These are phyloP conservation scores for Drosophila ironensis DNA, from an alignment of 1,140 invertebrate genomes.

Conservation along the genomic window DNA sequence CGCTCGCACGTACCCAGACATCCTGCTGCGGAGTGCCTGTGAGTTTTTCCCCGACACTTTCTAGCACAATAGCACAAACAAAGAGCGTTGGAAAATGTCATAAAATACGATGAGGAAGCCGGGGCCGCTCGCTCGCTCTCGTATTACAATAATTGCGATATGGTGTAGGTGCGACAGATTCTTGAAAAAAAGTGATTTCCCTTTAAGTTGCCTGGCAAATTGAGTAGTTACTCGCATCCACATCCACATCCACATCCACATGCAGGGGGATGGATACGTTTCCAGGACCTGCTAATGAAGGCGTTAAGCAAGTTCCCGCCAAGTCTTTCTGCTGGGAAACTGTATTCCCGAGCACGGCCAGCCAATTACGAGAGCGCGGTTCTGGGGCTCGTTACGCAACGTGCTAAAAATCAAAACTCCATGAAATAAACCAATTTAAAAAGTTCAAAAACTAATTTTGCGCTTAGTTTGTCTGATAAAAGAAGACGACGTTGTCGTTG, in stretches of 20 bases:
- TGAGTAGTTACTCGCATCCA: constrained; percentile 61
- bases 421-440: constrained; percentile 82
- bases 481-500: constrained; percentile 56
- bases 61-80: constrained; percentile 13
- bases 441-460: constrained; percentile 81
- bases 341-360: constrained; percentile 48
- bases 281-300: constrained; percentile 66
- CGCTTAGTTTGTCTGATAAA: constrained; percentile 81
- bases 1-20: constrained; percentile 53
- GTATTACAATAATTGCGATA: constrained; percentile 78
- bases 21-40: constrained; percentile 1
- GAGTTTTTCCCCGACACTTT: constrained; percentile 31
- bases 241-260: constrained; percentile 4
- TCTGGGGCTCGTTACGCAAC: constrained; percentile 75
- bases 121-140: constrained; percentile 11
- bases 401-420: constrained; percentile 81
- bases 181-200: constrained; percentile 60
- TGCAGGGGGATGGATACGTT: neutral
- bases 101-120: constrained; percentile 58
- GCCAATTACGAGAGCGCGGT: constrained; percentile 68
- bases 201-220: constrained; percentile 70
- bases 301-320: constrained; percentile 58
- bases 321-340: constrained; percentile 17
- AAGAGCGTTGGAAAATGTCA: constrained; percentile 54
- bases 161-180: constrained; percentile 67